Base-by-base conservation (phyloP, 2,797 vertebrate genomes). In the Ceryle rudis region DNA sequence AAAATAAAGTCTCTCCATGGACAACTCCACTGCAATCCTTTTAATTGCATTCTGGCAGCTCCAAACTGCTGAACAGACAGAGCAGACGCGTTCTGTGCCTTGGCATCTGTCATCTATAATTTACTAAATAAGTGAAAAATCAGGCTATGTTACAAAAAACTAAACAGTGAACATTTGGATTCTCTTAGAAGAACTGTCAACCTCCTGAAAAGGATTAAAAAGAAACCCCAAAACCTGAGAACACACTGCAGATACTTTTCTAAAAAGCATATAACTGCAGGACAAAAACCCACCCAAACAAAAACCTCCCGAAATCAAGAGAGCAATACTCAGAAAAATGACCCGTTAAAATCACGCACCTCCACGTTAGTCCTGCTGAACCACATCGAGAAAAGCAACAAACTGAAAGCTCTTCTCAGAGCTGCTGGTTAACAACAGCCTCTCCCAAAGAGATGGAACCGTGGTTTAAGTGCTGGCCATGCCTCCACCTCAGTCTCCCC, bases 81-180 rank as follows among this genome's bases (percentile, higher is more conserved):
- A 90, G 71, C 58, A 94, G 88, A 89, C 54, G 74, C 74, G 77
- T 93, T 69, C 77, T 95, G 90, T 92, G 81, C 92, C 72, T 91
- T 97, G 93, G 95, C 94, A 95, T 87, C 93, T 74, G 86, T 77
- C 95, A 92, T 77, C 96, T 97, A 74, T 89, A 94, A 96, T 95
- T 95, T 93, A 95, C 91, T 92, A 91, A 95, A 51, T 92, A 95
- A 95, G 78, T 90, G 86, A 96, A 93, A 97, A 96, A 96, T 94
- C 64, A 81, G 58, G 28, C 83, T 93, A 23, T 42, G 88, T 78
- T 92, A 96, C 61, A 78, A 93, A 85, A 95, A 94, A 81, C 90
- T 87, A 80, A 97, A 85, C 65, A 93, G 78, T 10, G 81, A 92
- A 91, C 91, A 95, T 89, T 95, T 94, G 92, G 94, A 80, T 96